These are phyloP conservation scores for Lophius americanus DNA, from an alignment of 2,797 vertebrate species.

Conservation along the genomic window DNA sequence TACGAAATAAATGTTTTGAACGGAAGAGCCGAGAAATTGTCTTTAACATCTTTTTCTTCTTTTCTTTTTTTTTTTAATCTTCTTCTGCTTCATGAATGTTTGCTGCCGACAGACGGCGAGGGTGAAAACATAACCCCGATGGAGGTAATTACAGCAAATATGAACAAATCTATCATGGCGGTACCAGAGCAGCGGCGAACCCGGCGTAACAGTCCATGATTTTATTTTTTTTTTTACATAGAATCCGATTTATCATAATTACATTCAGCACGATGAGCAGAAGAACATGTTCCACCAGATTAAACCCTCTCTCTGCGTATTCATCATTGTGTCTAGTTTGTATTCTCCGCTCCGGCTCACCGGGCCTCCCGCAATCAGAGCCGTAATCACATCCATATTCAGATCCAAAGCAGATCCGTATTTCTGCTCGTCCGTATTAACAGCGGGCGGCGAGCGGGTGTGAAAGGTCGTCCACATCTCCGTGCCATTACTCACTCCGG, in stretches of 20 bases:
- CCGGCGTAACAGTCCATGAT: neutral
- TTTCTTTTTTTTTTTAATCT: too few relatives aligned
- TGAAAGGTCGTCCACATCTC: constrained; percentile 39
- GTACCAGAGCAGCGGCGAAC: neutral
- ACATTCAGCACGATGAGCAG: neutral
- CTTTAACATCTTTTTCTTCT: too few relatives aligned
- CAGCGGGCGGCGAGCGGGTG: constrained; percentile 12
- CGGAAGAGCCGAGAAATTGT: too few relatives aligned
- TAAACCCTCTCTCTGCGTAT: neutral
- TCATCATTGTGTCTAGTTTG: neutral
- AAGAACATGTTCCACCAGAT: neutral
- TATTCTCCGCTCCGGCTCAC: neutral
- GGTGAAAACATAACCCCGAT: neutral
- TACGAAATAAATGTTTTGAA: too few relatives aligned
- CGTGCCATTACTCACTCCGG: constrained; percentile 50
- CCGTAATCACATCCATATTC: constrained; percentile 26
- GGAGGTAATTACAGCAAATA: too few relatives aligned
- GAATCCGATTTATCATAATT: constrained; percentile 15
- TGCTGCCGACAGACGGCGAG: neutral
- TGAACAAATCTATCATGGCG: too few relatives aligned
- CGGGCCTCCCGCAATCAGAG: constrained; percentile 19
- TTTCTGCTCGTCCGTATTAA: constrained; percentile 24
- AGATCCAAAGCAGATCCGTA: constrained; percentile 30
- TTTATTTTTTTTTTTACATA: neutral
- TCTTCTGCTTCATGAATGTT: too few relatives aligned